phyloP scores from a whole-genome alignment of 2,888 invertebrate genomes.

The Coremacera marginata region DNA sequence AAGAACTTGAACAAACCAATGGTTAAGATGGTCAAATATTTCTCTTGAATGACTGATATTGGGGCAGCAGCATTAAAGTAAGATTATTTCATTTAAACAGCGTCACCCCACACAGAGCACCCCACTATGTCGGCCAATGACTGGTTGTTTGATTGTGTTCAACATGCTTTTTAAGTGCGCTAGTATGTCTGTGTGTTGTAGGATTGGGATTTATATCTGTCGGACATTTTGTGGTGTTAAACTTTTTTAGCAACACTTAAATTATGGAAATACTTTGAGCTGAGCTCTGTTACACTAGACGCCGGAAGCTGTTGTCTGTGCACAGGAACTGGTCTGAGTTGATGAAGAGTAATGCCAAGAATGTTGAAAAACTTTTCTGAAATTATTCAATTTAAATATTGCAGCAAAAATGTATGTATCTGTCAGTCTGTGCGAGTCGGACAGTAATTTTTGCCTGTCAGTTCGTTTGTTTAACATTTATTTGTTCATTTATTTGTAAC shows the following conservation, averaged over 20 bases:
- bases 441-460: too few species aligned
- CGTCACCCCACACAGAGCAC: neutral
- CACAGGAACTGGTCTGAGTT: neutral
- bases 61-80: neutral
- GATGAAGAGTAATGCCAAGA: conserved; percentile 13
- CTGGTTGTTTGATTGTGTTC: neutral
- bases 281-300: neutral
- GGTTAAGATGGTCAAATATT: conserved; percentile 18
- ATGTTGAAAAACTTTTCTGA: conserved; percentile 3
- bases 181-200: neutral
- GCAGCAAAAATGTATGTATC: neutral
- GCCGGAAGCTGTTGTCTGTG: neutral
- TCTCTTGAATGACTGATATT: conserved; percentile 8
- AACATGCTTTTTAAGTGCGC: neutral
- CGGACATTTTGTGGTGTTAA: conserved; percentile 1
- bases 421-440: neutral
- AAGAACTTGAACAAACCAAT: conserved; percentile 17
- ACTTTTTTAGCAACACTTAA: neutral
- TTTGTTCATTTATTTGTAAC: neutral
- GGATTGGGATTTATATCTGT: too few species aligned
- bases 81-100: neutral
- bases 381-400: conserved; percentile 26
- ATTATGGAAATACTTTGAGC: conserved; percentile 18
- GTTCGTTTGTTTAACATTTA: neutral
- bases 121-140: neutral